These are phyloP conservation scores for Epinephelus coioides DNA, from an alignment of 2,797 vertebrate species.

Conservation along the genomic window DNA sequence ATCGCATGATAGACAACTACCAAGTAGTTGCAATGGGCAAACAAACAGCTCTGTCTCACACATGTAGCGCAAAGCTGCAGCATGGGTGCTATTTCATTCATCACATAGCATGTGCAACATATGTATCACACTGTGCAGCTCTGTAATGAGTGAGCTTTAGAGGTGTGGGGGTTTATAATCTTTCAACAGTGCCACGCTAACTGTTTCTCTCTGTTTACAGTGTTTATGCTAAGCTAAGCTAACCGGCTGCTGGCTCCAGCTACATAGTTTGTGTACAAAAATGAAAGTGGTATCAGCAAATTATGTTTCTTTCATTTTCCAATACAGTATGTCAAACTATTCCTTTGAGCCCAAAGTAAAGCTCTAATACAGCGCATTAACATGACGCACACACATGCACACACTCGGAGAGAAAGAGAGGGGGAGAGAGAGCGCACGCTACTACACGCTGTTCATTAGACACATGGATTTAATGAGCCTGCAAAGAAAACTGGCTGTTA, in stretches of 20 bases:
- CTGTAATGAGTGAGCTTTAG: no score
- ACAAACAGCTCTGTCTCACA: no score
- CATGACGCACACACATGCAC: conserved; percentile 43
- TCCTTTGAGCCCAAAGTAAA: conserved; percentile 28
- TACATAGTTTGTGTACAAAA: background rate
- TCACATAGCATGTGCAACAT: no score
- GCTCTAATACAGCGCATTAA: conserved; percentile 19
- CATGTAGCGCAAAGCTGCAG: no score
- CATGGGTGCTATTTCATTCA: no score
- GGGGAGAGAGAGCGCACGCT: background rate
- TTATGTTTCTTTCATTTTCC: background rate
- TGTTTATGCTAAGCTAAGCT: no score
- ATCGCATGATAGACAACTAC: no score
- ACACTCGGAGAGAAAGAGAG: conserved; percentile 12
- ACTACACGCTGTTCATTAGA: conserved; percentile 74
- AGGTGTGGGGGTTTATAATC: no score
- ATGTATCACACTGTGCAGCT: no score
- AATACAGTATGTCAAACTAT: conserved; percentile 13
- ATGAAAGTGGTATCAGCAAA: conserved; percentile 3
- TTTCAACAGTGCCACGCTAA: no score
- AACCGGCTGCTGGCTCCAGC: background rate
- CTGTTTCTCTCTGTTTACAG: no score
- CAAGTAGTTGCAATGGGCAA: no score
- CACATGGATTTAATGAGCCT: conserved; percentile 92
- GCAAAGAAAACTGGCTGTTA: conserved; percentile 88